Percentiles rank a stretch among this genome's conserved stretches.
These are phyloP conservation scores for Melanotaenia duboulayi DNA, from an alignment of 2,113 vertebrate species.

Conservation along the genomic window DNA sequence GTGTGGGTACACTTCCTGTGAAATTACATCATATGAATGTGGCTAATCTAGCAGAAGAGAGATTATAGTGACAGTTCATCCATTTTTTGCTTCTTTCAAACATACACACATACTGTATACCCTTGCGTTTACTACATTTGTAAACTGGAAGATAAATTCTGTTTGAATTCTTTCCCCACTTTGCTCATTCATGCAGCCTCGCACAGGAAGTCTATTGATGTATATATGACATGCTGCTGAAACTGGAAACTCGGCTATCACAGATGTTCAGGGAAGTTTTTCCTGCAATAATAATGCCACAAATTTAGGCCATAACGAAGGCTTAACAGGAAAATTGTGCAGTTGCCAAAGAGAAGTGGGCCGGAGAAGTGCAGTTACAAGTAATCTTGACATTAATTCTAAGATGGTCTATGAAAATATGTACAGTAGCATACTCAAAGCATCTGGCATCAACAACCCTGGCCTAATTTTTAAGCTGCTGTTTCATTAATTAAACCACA, in stretches of 20 bases:
- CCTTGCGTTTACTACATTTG: background rate
- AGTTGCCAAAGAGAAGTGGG: constrained; percentile 35
- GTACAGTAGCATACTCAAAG: constrained; percentile 35
- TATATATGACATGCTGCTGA: constrained; percentile 29
- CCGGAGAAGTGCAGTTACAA: constrained; percentile 15
- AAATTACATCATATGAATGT: constrained; percentile 32
- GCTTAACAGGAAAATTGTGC: constrained; percentile 10
- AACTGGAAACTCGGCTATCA: constrained; percentile 38
- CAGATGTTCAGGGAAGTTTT: constrained; percentile 63
- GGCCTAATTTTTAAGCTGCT: constrained; percentile 14
- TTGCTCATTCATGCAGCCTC: constrained; percentile 16
- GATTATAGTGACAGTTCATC: constrained; percentile 24
- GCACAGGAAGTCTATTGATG: constrained; percentile 19
- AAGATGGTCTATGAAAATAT: constrained; percentile 4
- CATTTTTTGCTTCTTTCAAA: background rate
- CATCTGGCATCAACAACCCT: constrained; percentile 21
- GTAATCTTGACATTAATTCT: constrained; percentile 33
- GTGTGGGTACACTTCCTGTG: background rate
- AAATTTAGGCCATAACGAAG: constrained; percentile 64
- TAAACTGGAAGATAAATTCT: constrained; percentile 23
- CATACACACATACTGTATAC: background rate
- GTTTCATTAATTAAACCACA: background rate
- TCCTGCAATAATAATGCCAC: constrained; percentile 67
- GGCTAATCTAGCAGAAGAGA: constrained; percentile 19
- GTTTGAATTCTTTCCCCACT: constrained; percentile 38